These are phyloP conservation scores for Pyrocoelia pectoralis DNA, from an alignment of 2,888 invertebrate genomes.

Conservation along the genomic window DNA sequence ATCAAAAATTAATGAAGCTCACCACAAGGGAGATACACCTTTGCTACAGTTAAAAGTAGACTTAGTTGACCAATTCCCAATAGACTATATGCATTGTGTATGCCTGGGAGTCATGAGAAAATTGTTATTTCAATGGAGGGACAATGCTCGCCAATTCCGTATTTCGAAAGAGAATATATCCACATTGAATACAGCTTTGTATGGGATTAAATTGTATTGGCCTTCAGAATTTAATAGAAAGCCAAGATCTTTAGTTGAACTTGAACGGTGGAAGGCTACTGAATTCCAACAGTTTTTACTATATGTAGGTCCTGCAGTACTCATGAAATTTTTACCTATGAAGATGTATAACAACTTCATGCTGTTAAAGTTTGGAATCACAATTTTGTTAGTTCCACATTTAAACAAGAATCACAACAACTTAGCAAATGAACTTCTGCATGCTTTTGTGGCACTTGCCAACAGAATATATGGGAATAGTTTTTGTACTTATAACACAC, in stretches of 20 bases:
- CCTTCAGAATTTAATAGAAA: constrained; percentile 34
- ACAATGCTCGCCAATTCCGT: background rate
- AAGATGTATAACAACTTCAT: constrained; percentile 28
- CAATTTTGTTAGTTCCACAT: constrained; percentile 25
- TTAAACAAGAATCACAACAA: constrained; percentile 29
- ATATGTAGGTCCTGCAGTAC: constrained; percentile 35
- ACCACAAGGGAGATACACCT: background rate
- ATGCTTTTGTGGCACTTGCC: background rate
- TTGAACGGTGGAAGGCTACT: constrained; percentile 40
- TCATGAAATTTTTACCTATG: constrained; percentile 27
- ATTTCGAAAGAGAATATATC: background rate
- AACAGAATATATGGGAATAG: background rate
- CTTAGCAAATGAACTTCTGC: constrained; percentile 1
- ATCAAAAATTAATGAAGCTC: background rate
- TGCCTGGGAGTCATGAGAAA: background rate
- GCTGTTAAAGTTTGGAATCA: constrained; percentile 26
- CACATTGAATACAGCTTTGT: background rate
- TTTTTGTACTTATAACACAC: background rate
- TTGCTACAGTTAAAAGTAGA: background rate
- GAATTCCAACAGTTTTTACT: constrained; percentile 40
- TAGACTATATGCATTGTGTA: background rate
- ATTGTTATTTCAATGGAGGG: background rate
- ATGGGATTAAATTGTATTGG: background rate
- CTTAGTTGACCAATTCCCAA: background rate
- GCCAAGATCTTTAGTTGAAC: constrained; percentile 32